Evolutionary conservation across 30 jellyfish, hydroid and myxozoan genomes (phyloP).

Genomic region (Pelagia noctiluca): DNA sequence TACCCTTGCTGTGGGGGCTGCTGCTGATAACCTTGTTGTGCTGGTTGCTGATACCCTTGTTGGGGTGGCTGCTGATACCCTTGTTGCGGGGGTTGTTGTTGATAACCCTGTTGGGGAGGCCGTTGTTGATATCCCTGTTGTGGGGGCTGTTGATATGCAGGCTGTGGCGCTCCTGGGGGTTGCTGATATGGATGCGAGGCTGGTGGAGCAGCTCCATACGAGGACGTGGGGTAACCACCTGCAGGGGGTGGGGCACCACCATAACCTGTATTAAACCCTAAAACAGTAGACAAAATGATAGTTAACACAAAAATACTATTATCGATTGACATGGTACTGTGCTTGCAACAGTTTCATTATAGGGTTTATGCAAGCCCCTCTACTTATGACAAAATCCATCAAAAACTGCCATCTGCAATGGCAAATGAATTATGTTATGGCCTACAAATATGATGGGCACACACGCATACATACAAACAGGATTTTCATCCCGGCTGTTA

Average conservation of each 20-base stretch:
- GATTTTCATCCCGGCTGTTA: no score
- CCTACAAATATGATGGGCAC: no score
- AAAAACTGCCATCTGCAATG: no score
- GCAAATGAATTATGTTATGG: no score
- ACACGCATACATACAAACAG: no score
- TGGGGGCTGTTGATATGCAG: constrained; percentile 61
- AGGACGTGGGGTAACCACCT: constrained; percentile 56
- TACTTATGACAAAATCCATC: no score
- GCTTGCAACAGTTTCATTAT: no score
- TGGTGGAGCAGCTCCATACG: constrained; percentile 75
- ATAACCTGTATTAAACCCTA: constrained; percentile 55
- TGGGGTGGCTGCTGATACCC: constrained; percentile 60
- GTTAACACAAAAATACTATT: no score
- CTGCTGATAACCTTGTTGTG: constrained; percentile 64
- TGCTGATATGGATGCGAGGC: constrained; percentile 62
- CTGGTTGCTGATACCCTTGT: constrained; percentile 72
- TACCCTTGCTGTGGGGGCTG: constrained; percentile 57
- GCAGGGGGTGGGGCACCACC: constrained; percentile 49
- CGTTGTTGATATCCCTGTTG: constrained; percentile 62
- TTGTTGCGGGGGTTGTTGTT: constrained; percentile 71
- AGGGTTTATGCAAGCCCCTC: no score
- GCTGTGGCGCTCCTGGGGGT: constrained; percentile 49
- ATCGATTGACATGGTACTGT: no score
- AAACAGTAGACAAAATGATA: neutral
- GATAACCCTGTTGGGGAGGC: constrained; percentile 69